Evolutionary conservation across 2,888 invertebrate genomes (phyloP).

Genomic region (Tridacna crocea): DNA sequence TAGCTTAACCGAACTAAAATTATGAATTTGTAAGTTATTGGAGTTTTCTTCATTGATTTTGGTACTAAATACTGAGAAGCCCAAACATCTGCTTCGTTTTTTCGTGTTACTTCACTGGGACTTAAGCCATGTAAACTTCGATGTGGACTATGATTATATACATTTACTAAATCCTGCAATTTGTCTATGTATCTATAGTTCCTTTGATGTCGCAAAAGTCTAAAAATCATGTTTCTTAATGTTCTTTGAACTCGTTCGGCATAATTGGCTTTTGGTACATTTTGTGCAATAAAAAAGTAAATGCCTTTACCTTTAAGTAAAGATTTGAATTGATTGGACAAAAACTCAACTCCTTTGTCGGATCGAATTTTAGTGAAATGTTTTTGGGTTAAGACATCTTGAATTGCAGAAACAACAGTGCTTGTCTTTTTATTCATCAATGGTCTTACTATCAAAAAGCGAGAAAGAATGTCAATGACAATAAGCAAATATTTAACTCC

Average conservation of each 20-base stretch:
- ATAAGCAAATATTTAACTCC: constrained; percentile 42
- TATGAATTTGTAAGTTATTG: constrained; percentile 18
- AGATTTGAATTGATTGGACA: constrained; percentile 32
- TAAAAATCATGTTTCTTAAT: constrained; percentile 36
- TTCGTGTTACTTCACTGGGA: constrained; percentile 30
- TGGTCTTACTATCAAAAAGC: constrained; percentile 39
- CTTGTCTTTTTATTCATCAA: constrained; percentile 39
- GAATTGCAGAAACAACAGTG: constrained; percentile 39
- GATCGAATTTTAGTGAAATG: constrained; percentile 32
- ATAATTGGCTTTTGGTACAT: constrained; percentile 37
- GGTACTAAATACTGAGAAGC: constrained; percentile 35
- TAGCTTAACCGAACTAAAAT: constrained; percentile 41
- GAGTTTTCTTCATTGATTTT: constrained; percentile 11
- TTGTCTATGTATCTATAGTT: constrained; percentile 49
- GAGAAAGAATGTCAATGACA: constrained; percentile 47
- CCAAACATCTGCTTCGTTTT: constrained; percentile 43
- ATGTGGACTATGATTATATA: constrained; percentile 36
- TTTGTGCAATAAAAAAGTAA: constrained; percentile 41
- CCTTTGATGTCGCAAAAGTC: constrained; percentile 40
- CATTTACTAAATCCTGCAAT: constrained; percentile 32
- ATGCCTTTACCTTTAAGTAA: constrained; percentile 35
- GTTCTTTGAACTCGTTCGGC: constrained; percentile 44
- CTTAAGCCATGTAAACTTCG: constrained; percentile 35
- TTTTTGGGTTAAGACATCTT: constrained; percentile 27
- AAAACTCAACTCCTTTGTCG: constrained; percentile 41